A percentile compares a stretch with the other conserved stretches of the same genome.
phyloP scores from a whole-genome alignment of 2,113 vertebrate species.

The Tyrannus savana region DNA sequence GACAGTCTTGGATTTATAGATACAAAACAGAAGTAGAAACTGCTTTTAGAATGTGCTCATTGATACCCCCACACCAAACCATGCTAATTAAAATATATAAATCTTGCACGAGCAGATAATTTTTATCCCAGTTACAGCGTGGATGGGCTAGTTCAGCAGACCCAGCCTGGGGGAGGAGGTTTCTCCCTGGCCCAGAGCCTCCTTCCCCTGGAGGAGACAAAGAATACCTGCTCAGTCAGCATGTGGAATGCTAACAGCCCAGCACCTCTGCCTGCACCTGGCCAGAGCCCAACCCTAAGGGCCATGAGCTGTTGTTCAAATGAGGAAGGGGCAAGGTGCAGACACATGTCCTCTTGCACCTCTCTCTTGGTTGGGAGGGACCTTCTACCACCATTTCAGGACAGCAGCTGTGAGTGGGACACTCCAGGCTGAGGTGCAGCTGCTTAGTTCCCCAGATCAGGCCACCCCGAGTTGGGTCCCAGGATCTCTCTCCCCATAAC shows the following conservation, averaged over 20 bases:
- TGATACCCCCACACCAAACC: not conserved
- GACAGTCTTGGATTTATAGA: not conserved
- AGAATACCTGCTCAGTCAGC: not conserved
- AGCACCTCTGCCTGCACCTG: not conserved
- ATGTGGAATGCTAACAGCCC: fast-evolving
- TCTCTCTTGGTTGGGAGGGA: not conserved
- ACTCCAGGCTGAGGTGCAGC: not conserved
- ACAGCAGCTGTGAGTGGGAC: not conserved
- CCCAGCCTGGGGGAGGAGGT: not conserved
- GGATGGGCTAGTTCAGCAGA: not conserved
- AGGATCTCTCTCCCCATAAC: not conserved
- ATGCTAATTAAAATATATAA: not conserved
- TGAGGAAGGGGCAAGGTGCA: not conserved
- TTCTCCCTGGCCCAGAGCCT: not conserved
- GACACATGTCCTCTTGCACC: not conserved
- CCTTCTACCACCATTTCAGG: not conserved
- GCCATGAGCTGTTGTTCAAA: not conserved
- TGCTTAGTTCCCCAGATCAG: not conserved
- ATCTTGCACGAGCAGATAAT: not conserved
- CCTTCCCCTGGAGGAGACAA: not conserved
- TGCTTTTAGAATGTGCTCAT: not conserved
- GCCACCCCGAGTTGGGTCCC: fast-evolving
- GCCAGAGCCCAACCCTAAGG: not conserved
- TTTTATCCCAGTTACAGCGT: not conserved
- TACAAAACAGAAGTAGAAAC: not conserved